A percentile compares a stretch with the other conserved stretches of the same genome.
Evolutionary conservation across 1,140 invertebrate species (phyloP).

Genomic region (Drosophila tristis): DNA sequence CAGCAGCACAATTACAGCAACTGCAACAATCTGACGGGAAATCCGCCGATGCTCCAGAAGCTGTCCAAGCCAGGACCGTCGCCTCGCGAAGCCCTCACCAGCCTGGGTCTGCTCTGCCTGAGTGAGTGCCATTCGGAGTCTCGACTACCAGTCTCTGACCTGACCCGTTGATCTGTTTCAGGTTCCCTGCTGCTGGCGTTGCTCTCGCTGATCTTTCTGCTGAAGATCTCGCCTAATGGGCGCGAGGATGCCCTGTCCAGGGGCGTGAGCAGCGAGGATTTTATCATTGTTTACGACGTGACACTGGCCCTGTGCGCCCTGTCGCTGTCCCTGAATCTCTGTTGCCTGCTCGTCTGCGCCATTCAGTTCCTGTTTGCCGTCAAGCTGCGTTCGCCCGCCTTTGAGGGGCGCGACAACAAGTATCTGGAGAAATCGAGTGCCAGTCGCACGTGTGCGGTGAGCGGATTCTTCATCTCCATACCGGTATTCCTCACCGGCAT

Average conservation of each 20-base stretch:
- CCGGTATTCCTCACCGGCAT: slow-evolving; percentile 96
- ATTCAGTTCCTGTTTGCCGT: slow-evolving; percentile 97
- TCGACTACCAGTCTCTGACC: not conserved
- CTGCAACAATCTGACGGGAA: slow-evolving; percentile 62
- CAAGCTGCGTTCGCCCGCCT: slow-evolving; percentile 91
- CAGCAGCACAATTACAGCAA: slow-evolving; percentile 67
- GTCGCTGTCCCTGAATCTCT: slow-evolving; percentile 94
- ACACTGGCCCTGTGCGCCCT: slow-evolving; percentile 94
- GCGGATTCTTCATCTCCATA: slow-evolving; percentile 96
- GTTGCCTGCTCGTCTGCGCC: slow-evolving; percentile 95
- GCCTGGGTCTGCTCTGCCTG: slow-evolving; percentile 92
- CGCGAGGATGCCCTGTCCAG: slow-evolving; percentile 74
- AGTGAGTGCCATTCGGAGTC: slow-evolving; percentile 51
- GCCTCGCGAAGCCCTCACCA: slow-evolving; percentile 90
- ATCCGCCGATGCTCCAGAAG: slow-evolving; percentile 48
- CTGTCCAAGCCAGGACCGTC: slow-evolving; percentile 71
- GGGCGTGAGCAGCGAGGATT: slow-evolving; percentile 89
- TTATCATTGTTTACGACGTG: slow-evolving; percentile 95
- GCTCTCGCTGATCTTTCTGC: slow-evolving; percentile 92
- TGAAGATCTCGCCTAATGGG: slow-evolving; percentile 91
- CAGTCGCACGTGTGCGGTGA: slow-evolving; percentile 95
- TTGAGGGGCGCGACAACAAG: slow-evolving; percentile 90
- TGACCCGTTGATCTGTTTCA: slow-evolving; percentile 18
- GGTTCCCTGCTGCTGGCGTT: slow-evolving; percentile 93
- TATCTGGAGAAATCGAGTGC: slow-evolving; percentile 95